Percentiles rank a stretch among this genome's conserved stretches.
phyloP scores from a whole-genome alignment of 2,113 vertebrate genomes.

The Mola mola region DNA sequence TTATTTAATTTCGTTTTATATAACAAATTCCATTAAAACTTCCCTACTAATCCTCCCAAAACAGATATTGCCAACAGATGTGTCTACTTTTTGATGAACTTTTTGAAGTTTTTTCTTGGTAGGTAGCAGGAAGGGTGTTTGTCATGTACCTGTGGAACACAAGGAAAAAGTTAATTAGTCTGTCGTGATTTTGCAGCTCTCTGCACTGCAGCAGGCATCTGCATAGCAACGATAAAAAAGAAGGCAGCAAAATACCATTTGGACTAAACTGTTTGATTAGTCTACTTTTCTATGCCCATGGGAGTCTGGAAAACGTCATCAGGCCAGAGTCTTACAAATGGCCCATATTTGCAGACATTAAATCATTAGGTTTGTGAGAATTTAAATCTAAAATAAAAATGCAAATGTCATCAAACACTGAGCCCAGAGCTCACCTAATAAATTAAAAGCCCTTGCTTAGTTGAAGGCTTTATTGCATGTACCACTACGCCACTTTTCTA shows the following conservation, averaged over 20 bases:
- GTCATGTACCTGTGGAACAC: conserved; percentile 5
- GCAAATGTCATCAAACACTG: conserved; percentile 48
- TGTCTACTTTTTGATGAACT: conserved; percentile 41
- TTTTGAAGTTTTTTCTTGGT: conserved; percentile 29
- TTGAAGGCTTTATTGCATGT: conserved; percentile 43
- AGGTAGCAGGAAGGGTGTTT: conserved; percentile 9
- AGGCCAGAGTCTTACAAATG: conserved; percentile 49
- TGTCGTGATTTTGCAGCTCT: not conserved
- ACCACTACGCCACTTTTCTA: conserved; percentile 41
- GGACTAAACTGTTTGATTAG: conserved; percentile 27
- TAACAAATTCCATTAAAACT: conserved; percentile 58
- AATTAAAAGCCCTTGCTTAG: conserved; percentile 60
- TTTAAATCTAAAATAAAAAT: conserved; percentile 64
- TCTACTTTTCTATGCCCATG: conserved; percentile 27
- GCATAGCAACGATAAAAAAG: not conserved
- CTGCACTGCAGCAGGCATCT: conserved; percentile 23
- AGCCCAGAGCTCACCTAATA: conserved; percentile 39
- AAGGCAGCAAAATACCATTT: not conserved
- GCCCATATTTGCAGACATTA: conserved; percentile 53
- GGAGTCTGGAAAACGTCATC: conserved; percentile 37
- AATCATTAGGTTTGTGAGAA: conserved; percentile 55
- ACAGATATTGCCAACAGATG: conserved; percentile 38
- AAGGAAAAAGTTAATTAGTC: not conserved
- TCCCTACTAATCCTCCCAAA: conserved; percentile 36
- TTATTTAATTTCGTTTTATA: conserved; percentile 35